Base-by-base conservation (phyloP, 2,113 vertebrate species). In the Nyctereutes procyonoides region DNA sequence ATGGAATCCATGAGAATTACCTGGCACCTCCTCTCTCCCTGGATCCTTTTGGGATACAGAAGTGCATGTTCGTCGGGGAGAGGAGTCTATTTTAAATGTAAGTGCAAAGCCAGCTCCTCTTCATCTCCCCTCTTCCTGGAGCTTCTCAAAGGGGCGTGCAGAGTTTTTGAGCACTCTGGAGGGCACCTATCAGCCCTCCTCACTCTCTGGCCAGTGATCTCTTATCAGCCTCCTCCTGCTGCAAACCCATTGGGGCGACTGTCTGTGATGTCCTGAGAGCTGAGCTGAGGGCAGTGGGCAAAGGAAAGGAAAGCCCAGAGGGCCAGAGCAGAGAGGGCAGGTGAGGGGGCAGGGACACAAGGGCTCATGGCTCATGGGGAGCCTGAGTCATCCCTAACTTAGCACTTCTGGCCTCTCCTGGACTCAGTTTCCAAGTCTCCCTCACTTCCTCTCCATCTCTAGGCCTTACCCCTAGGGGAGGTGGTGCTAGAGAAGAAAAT, bases 51-150 rank as follows among this genome's bases (percentile, higher is more conserved):
- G 30, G 58, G 26, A 30, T 65, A 2, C 32, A 71, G 7, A 93
- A 43, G 58, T 48, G 2, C 38, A 38, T 38, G 28, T 69, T 6
- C 0, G 0, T 9, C 10, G 13, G 35, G 32, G 3, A 30, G 6
- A 55, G 12, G 65, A 62, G 26, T 76, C 51, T 76, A 56, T 62
- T 90, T 65, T 56, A 56, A 12, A 3, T 20, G 30, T 56, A n/a
- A 67, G 38, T 7, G 38, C 56, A 26, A 19, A 1, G 20, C 22
- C 51, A 53, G 26, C 11, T 24, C 56, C 35, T 26, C 80, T 53
- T 48, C 32, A 20, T 5, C 56, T 74, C 30, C 63, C 67, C 1
- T 43, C 67, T 67, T 69, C 43, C 60, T 8, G 63, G 28, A 77
- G 35, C 71, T 55, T 88, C 88, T 88, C 62, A 43, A 22, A 48